Evolutionary conservation across 2,797 vertebrate species (phyloP).

Genomic region (Neomorphus geoffroyi): DNA sequence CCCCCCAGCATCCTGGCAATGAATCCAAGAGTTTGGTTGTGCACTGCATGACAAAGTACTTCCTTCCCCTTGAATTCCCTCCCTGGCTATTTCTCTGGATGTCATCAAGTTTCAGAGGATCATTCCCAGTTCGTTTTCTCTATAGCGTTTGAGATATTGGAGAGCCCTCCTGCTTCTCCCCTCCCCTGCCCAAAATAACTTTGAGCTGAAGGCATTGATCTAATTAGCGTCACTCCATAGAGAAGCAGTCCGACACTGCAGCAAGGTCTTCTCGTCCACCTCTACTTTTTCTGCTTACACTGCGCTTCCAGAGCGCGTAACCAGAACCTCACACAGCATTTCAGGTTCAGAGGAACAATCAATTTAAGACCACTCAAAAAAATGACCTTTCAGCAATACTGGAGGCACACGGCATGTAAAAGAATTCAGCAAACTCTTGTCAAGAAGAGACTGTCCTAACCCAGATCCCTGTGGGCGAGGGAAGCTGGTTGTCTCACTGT

Average conservation of each 20-base stretch:
- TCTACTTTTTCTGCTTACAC: neutral
- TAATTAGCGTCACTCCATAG: neutral
- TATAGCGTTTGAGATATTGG: neutral
- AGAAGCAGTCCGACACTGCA: neutral
- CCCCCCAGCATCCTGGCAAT: neutral
- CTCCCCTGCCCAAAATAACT: neutral
- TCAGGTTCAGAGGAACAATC: neutral
- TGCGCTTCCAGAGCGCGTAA: neutral
- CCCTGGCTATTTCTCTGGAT: neutral
- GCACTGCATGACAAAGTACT: neutral
- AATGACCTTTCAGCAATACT: neutral
- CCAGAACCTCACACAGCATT: neutral
- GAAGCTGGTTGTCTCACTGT: neutral
- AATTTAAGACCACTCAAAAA: neutral
- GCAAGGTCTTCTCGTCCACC: neutral
- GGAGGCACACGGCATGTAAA: neutral
- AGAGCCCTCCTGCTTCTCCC: neutral
- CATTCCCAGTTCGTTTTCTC: neutral
- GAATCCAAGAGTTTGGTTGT: neutral
- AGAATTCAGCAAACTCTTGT: neutral
- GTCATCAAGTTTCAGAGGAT: neutral
- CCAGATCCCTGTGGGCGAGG: neutral
- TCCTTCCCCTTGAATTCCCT: neutral
- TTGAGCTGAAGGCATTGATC: neutral
- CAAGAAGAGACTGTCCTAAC: neutral